These are phyloP conservation scores for Rhodinocichla rosea DNA, from an alignment of 2,113 vertebrate genomes.

Conservation along the genomic window DNA sequence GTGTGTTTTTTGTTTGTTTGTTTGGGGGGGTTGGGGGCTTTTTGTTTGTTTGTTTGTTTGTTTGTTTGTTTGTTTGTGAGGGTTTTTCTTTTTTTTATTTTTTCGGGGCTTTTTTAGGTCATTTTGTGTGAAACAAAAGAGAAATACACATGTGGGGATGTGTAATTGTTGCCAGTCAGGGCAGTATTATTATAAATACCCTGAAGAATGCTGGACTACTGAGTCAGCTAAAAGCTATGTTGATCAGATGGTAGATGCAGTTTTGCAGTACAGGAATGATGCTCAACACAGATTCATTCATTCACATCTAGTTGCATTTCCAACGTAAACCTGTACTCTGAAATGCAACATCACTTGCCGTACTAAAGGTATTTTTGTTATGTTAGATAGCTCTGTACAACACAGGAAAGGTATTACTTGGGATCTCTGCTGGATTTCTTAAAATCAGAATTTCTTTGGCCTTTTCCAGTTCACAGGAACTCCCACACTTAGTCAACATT, in stretches of 20 bases:
- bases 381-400: not conserved
- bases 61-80: not conserved
- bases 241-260: not conserved
- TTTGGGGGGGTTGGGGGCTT: not conserved
- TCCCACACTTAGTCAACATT: not conserved
- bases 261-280: not conserved
- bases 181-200: not conserved
- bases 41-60: not conserved
- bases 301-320: not conserved
- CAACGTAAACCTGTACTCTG: not conserved
- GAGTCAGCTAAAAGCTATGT: not conserved
- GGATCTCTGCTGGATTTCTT: not conserved
- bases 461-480: not conserved
- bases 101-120: accelerated
- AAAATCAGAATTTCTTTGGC: not conserved
- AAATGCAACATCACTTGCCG: not conserved
- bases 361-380: not conserved
- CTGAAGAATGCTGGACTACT: not conserved
- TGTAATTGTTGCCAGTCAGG: not conserved
- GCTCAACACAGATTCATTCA: not conserved
- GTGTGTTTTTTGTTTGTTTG: not conserved
- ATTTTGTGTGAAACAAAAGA: not conserved
- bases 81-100: accelerated
- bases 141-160: accelerated
- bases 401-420: not conserved